Base-by-base conservation (phyloP, 2,888 invertebrate genomes). In the Chironomus tentans region DNA sequence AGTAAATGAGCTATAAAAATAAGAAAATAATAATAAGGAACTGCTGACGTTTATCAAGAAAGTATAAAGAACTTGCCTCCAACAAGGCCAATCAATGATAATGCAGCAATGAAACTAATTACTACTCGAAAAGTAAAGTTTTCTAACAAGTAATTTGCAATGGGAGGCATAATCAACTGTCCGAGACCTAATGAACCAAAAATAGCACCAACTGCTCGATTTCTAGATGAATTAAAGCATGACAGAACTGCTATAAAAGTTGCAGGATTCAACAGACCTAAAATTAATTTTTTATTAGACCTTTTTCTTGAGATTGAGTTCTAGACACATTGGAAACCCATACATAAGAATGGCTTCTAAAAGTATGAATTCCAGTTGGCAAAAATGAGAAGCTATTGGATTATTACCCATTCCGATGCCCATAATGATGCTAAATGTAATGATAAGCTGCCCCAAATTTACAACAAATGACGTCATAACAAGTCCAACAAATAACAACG, bases 221-320 rank as follows among this genome's bases (percentile, higher is more conserved):
- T 71, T 71, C 56, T 71, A n/a, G 18, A n/a, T 73, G 15, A 6
- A n/a, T 46, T 47, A 18, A 74, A 74, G 22, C 68, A 74, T 24
- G 74, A 68, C 4, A 74, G 18, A 13, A 74, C 68, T 12, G 74
- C 74, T 10, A 65, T 28, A 21, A 74, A 74, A 22, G 47, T 18
- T 7, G 74, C 74, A 4, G 74, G 74, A 15, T 74, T 74, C 5
- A 74, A 18, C 0, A 74, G 46, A 12, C 74, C 74, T 22, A 47
- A 48, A 38, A 38, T 10, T 1, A 1, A 10, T 1, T 38, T 38
- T 10, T 2, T 10, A 10, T 38, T 38, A 38, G 38, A 38, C 38
- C 2, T n/a, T n/a, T n/a, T n/a, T n/a, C n/a, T n/a, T n/a, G n/a
- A n/a, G n/a, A n/a, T n/a, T n/a, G n/a, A n/a, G n/a, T n/a, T n/a